A percentile compares a stretch with the other conserved stretches of the same genome.
These are phyloP conservation scores for Holcopasites calliopsidis DNA, from an alignment of 1,140 invertebrate species.

Conservation along the genomic window DNA sequence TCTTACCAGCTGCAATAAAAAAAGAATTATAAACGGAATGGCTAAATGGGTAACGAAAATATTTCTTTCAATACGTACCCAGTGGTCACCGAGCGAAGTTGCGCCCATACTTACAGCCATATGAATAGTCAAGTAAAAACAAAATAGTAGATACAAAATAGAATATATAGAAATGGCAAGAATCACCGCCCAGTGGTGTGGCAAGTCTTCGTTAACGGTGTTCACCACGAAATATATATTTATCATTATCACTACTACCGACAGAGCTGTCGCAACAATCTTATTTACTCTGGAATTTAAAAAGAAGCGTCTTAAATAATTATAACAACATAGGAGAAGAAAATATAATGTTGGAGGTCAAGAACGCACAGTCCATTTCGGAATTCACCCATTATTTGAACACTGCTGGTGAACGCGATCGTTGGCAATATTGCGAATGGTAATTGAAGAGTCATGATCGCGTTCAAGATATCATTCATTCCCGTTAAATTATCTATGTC, in stretches of 20 bases:
- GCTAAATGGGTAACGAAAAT: background rate
- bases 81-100: conserved; percentile 66
- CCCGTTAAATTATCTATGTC: conserved; percentile 87
- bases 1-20: conserved; percentile 71
- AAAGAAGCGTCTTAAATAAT: conserved; percentile 9
- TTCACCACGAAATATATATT: conserved; percentile 90
- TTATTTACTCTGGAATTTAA: conserved; percentile 83
- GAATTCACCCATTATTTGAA: conserved; percentile 91
- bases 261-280: conserved; percentile 84
- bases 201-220: conserved; percentile 81
- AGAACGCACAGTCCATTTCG: conserved; percentile 85
- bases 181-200: conserved; percentile 80
- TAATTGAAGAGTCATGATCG: conserved; percentile 92
- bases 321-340: background rate
- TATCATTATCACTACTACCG: conserved; percentile 87
- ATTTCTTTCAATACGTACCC: conserved; percentile 65
- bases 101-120: conserved; percentile 85
- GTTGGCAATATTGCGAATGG: conserved; percentile 93
- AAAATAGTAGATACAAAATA: conserved; percentile 85
- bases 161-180: conserved; percentile 82
- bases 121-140: conserved; percentile 86
- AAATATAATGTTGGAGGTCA: background rate
- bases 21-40: conserved; percentile 19
- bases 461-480: conserved; percentile 96
- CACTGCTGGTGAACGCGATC: conserved; percentile 92